Conservation (phyloP, 2,113 vertebrate species). For the Calyptomena viridis region DNA sequence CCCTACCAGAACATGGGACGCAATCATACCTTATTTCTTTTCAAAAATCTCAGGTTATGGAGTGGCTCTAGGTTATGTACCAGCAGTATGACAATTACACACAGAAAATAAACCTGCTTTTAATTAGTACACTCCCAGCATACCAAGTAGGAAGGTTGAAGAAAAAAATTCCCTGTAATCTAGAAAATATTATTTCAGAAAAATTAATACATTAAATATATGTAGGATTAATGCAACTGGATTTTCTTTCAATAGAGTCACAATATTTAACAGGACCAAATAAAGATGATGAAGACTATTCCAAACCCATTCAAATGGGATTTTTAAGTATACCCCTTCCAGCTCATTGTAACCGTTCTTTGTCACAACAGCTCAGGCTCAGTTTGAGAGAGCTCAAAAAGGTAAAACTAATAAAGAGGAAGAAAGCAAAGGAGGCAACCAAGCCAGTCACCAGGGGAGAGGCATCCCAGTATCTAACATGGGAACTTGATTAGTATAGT, state of each 20-base stretch:
- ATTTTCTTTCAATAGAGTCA: slow-evolving; percentile 44
- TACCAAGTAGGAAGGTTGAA: slow-evolving; percentile 13
- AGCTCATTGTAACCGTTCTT: slow-evolving; percentile 21
- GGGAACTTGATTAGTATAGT: slow-evolving; percentile 7
- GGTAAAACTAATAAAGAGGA: slow-evolving; percentile 35
- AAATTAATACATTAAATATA: not conserved
- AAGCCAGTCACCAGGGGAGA: slow-evolving; percentile 25
- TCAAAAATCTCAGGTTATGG: not conserved
- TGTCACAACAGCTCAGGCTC: slow-evolving; percentile 49
- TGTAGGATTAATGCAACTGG: not conserved
- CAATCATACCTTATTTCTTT: not conserved
- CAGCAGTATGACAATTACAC: not conserved
- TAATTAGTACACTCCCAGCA: slow-evolving; percentile 38
- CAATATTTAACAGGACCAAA: slow-evolving; percentile 60
- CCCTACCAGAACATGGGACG: not conserved
- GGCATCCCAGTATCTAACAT: not conserved
- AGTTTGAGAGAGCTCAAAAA: slow-evolving; percentile 50
- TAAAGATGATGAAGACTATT: slow-evolving; percentile 47
- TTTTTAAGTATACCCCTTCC: slow-evolving; percentile 56
- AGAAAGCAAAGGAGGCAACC: slow-evolving; percentile 27
- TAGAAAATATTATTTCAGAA: not conserved
- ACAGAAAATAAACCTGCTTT: slow-evolving; percentile 43
- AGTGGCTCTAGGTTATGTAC: not conserved
- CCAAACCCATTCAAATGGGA: slow-evolving; percentile 22
- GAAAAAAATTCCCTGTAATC: not conserved